Evolutionary conservation across 2,888 invertebrate species (phyloP).

Genomic region (Monoplex corrugatus): DNA sequence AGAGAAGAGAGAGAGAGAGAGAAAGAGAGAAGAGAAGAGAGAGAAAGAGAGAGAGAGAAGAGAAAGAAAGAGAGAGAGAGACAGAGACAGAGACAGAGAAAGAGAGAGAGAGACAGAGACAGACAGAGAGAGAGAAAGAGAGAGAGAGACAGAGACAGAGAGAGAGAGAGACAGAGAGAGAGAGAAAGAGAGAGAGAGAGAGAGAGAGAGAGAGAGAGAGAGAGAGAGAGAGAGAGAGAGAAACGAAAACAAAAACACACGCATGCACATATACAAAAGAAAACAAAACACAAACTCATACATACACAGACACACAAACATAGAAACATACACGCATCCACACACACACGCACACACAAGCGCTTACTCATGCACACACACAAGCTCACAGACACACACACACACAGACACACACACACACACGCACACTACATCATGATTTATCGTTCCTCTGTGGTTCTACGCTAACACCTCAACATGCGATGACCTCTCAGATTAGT

Average conservation of each 20-base stretch:
- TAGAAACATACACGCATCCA: no score
- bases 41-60: background rate
- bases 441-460: background rate
- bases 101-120: slow-evolving; percentile 10
- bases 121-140: slow-evolving; percentile 10
- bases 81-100: background rate
- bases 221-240: no score
- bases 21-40: slow-evolving; percentile 1
- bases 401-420: background rate
- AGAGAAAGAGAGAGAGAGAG: no score
- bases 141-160: no score
- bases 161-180: no score
- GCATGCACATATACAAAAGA: no score
- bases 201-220: no score
- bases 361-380: background rate
- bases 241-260: background rate
- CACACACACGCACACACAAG: background rate
- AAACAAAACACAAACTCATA: no score
- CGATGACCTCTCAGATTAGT: background rate
- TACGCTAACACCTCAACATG: background rate
- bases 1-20: slow-evolving; percentile 25
- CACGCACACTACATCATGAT: background rate
- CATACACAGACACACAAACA: no score
- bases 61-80: no score
- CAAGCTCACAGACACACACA: no score